These are phyloP conservation scores for Phenganax stokvisi DNA, from an alignment of 92 coral and sea anemone species.

Conservation along the genomic window DNA sequence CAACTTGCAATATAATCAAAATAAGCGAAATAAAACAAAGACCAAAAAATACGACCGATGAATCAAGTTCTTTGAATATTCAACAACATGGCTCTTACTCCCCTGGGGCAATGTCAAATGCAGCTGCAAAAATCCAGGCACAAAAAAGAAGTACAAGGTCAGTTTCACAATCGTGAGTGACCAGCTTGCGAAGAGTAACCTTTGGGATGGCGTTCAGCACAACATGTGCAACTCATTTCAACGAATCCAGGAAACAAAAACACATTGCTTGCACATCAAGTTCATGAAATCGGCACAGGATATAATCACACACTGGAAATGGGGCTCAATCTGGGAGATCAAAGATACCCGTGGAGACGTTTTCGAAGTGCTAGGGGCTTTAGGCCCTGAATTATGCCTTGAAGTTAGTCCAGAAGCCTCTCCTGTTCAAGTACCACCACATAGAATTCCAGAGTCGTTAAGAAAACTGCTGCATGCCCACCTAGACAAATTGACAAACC, in stretches of 20 bases:
- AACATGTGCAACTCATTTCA: background rate
- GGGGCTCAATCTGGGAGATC: background rate
- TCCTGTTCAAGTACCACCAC: conserved; percentile 39
- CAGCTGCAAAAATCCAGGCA: background rate
- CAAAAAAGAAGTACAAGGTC: conserved; percentile 1
- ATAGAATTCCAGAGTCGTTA: conserved; percentile 26
- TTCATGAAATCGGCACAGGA: background rate
- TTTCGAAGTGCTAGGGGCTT: background rate
- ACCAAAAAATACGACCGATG: background rate
- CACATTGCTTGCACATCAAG: background rate
- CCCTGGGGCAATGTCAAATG: background rate
- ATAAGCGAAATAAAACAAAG: background rate
- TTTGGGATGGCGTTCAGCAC: background rate
- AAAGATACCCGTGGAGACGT: background rate
- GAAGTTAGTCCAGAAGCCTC: conserved; percentile 30
- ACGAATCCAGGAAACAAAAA: background rate
- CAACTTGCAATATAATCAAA: background rate
- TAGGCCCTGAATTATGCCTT: conserved; percentile 26
- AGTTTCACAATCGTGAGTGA: background rate
- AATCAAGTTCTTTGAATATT: background rate
- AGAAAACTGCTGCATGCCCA: conserved; percentile 34
- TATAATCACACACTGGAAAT: background rate
- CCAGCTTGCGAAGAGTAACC: background rate
- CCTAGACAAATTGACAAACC: conserved; percentile 21
- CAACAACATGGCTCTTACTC: background rate